A percentile compares a stretch with the other conserved stretches of the same genome.
These are phyloP conservation scores for Sminthurides aquaticus DNA, from an alignment of 2,888 invertebrate genomes.

Conservation along the genomic window DNA sequence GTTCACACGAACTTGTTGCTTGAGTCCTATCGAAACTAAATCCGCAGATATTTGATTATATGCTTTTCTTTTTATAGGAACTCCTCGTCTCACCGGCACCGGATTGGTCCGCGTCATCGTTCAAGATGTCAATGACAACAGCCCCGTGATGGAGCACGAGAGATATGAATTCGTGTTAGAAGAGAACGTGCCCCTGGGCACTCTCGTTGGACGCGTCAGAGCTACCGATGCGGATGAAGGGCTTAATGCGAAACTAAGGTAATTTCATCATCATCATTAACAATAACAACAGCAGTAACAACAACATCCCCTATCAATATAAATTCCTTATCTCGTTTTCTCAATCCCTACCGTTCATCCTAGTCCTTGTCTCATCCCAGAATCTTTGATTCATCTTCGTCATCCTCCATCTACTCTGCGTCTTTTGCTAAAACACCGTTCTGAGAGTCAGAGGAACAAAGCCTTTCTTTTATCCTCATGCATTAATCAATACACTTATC, in stretches of 20 bases:
- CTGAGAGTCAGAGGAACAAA: too few relatives aligned
- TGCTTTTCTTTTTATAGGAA: constrained; percentile 65
- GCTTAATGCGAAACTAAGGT: constrained; percentile 75
- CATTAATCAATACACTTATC: too few relatives aligned
- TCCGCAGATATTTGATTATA: too few relatives aligned
- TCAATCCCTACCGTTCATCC: neutral
- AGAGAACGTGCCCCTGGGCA: constrained; percentile 74
- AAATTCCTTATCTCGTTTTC: neutral
- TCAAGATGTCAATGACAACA: constrained; percentile 92
- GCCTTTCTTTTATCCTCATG: too few relatives aligned
- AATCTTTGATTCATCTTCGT: too few relatives aligned
- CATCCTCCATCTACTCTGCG: neutral
- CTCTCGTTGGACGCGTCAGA: constrained; percentile 65
- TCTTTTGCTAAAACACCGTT: too few relatives aligned
- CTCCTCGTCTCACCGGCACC: constrained; percentile 84
- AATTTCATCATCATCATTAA: constrained; percentile 37
- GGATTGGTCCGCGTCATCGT: constrained; percentile 83
- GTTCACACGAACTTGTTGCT: neutral
- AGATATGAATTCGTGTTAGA: constrained; percentile 68
- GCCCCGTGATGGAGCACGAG: constrained; percentile 70
- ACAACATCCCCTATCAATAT: neutral
- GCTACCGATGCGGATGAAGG: constrained; percentile 78
- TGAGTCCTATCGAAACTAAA: too few relatives aligned
- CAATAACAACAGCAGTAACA: neutral
- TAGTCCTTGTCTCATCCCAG: neutral